Evolutionary conservation across 2,888 invertebrate genomes (phyloP), one percentile per base, ranked within the genome.

Genomic region (Thera obeliscata): DNA sequence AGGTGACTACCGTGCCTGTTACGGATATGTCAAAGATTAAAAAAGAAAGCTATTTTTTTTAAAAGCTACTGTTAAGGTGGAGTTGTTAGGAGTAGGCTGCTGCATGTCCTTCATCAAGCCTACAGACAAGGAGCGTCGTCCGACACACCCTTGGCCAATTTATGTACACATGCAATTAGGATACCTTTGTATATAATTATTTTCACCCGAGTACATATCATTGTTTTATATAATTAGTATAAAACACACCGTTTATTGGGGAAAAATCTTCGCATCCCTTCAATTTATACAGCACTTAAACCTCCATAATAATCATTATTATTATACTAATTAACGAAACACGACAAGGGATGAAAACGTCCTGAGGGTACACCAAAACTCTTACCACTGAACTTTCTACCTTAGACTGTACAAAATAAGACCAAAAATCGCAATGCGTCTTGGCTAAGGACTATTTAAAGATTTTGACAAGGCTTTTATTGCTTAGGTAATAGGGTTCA

Each of bases 251-350:
- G 11, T 49, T 41, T 57, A 57, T 63, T 67, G 33, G 50, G 22
- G 36, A 56, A 69, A 61, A 52, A 55, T 59, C 22, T 59, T 46
- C 6, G 35, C 43, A 63, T 60, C 62, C 65, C 66, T 63, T 68
- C 67, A 60, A 66, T 74, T 70, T 67, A 69, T 69, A 72, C 61
- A 73, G 66, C 70, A 65, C 69, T 72, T 70, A 67, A 50, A 67
- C 66, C 63, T 67, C 67, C 64, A 68, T 72, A 70, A 67, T 70
- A 71, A 70, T 73, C 62, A 72, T 72, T 61, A 72, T 73, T 72
- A 72, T 66, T 61, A 69, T 66, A 68, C 73, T 72, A 75, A 75
- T 75, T 75, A 75, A 73, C 73, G 64, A 69, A 73, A 69, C 70
- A 71, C 56, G 61, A 68, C 62, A 71, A 70, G 70, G 65, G 70